Percentiles rank a stretch among this genome's conserved stretches.
These are phyloP conservation scores for Lanius ludovicianus DNA, from an alignment of 2,113 vertebrate species.

Conservation along the genomic window DNA sequence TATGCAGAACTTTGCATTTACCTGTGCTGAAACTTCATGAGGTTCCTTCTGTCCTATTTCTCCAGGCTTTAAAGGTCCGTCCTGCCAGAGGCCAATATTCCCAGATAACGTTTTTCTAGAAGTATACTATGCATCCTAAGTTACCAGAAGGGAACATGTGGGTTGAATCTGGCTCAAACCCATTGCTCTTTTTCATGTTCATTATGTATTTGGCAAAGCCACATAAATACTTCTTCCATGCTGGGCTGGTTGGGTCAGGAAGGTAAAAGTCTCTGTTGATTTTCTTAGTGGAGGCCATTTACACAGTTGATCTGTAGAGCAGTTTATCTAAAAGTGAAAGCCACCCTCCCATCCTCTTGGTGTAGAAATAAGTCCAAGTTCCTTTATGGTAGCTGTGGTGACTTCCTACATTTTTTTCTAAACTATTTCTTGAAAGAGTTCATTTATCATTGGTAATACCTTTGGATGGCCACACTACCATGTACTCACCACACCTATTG, in stretches of 20 bases:
- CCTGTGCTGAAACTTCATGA: not conserved
- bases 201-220: not conserved
- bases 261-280: not conserved
- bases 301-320: not conserved
- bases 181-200: not conserved
- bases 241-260: not conserved
- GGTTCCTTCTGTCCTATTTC: not conserved
- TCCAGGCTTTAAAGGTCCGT: not conserved
- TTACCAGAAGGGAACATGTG: fast-evolving
- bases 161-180: not conserved
- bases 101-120: not conserved
- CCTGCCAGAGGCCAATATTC: not conserved
- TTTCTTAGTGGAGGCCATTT: not conserved
- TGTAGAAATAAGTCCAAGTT: not conserved
- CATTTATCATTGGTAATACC: not conserved
- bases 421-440: not conserved
- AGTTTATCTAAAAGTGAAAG: not conserved
- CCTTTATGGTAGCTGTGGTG: not conserved
- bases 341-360: not conserved
- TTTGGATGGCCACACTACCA: not conserved
- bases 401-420: not conserved
- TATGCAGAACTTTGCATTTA: not conserved
- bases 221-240: not conserved
- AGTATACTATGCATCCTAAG: not conserved
- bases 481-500: fast-evolving